Percentiles rank a stretch among this genome's conserved stretches.
phyloP scores from a whole-genome alignment of 1,140 invertebrate genomes.

The Elysia chlorotica region DNA sequence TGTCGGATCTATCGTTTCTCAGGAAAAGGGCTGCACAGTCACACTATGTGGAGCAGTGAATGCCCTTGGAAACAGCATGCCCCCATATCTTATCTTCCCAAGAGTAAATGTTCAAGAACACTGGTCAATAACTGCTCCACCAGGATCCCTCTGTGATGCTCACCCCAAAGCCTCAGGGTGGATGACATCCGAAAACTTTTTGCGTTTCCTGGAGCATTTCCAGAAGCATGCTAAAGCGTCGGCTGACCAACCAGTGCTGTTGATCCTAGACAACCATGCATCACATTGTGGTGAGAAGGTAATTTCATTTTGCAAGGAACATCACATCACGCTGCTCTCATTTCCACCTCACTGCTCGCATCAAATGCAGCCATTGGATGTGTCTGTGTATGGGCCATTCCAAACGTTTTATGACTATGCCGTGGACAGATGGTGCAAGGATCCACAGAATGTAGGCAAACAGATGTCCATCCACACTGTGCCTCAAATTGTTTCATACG shows the following conservation, averaged over 20 bases:
- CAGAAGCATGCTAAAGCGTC: neutral
- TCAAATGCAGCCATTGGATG: constrained; percentile 38
- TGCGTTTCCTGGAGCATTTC: constrained; percentile 9
- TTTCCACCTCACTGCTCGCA: constrained; percentile 42
- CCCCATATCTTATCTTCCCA: neutral
- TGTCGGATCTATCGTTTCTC: neutral
- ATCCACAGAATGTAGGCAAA: neutral
- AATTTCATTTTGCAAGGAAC: constrained; percentile 41
- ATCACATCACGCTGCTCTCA: constrained; percentile 30
- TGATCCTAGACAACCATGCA: constrained; percentile 38
- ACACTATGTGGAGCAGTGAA: neutral
- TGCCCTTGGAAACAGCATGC: neutral
- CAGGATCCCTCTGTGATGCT: neutral
- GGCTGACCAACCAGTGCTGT: constrained; percentile 22
- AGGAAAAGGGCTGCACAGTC: neutral
- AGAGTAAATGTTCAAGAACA: neutral
- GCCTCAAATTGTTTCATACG: neutral
- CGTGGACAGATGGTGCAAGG: neutral
- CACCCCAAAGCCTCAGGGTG: constrained; percentile 4
- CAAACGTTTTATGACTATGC: neutral
- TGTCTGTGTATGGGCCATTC: constrained; percentile 34
- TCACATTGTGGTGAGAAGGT: constrained; percentile 38
- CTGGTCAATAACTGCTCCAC: neutral
- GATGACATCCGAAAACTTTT: constrained; percentile 15
- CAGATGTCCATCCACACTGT: neutral